Conservation (phyloP, 1,140 invertebrate species). For the Aphelenchoides fujianensis region DNA sequence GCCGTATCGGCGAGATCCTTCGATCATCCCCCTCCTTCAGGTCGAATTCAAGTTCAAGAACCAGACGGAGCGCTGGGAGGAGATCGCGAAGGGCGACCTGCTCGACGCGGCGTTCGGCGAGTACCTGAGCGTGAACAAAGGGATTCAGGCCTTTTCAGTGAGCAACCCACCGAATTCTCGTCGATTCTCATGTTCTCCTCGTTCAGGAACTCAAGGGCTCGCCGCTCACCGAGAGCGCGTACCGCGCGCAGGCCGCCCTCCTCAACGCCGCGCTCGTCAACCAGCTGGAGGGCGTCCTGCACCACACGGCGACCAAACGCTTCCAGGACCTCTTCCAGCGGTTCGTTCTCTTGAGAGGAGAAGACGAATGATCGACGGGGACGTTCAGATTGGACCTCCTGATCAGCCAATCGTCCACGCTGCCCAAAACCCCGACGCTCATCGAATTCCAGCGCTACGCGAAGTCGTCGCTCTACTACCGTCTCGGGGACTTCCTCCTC, state of each 20-base stretch:
- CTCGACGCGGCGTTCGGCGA: conserved; percentile 5
- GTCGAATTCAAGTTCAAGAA: background rate
- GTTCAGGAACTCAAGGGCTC: background rate
- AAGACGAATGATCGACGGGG: background rate
- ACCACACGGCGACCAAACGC: background rate
- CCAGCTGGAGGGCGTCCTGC: conserved; percentile 7
- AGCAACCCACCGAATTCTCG: background rate
- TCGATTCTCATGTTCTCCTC: no score
- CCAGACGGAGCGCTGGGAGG: background rate
- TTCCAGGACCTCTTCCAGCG: background rate
- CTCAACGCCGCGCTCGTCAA: conserved; percentile 10
- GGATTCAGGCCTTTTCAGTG: background rate
- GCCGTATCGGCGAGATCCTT: background rate
- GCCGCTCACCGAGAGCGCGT: background rate
- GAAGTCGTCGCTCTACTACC: conserved; percentile 10
- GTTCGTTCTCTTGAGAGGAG: background rate
- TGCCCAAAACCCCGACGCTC: background rate
- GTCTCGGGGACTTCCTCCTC: conserved; percentile 14
- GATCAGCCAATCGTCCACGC: background rate
- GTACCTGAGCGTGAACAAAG: conserved; percentile 1
- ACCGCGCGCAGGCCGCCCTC: conserved; percentile 17
- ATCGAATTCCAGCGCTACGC: background rate
- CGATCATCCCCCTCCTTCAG: background rate
- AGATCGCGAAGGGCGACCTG: conserved; percentile 7
- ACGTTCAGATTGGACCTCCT: background rate